Conservation (phyloP, 1,140 invertebrate species). For the Physella acuta region DNA sequence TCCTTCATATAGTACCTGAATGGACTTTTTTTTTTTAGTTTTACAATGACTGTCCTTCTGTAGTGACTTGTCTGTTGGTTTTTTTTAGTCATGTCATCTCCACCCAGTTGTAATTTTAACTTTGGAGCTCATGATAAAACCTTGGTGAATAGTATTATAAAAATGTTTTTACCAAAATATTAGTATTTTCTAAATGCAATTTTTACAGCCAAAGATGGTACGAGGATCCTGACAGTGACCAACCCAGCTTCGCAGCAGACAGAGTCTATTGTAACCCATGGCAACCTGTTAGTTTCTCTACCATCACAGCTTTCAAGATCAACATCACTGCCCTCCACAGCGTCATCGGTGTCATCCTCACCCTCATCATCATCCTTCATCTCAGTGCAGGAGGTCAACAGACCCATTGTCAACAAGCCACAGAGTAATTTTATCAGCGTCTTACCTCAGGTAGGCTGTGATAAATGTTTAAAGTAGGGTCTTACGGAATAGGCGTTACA, state of each 20-base stretch:
- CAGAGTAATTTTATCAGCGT: conserved; percentile 9
- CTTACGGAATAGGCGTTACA: too few relatives aligned
- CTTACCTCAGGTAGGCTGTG: conserved; percentile 7
- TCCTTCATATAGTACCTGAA: too few relatives aligned
- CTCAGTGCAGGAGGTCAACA: conserved; percentile 3
- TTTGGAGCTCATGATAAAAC: too few relatives aligned
- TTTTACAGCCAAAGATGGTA: conserved; percentile 24
- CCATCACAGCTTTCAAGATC: conserved; percentile 15
- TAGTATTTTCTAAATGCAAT: too few relatives aligned
- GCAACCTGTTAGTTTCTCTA: conserved; percentile 12
- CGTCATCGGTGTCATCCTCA: conserved; percentile 1
- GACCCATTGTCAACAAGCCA: background rate
- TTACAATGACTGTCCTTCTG: too few relatives aligned
- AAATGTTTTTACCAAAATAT: too few relatives aligned
- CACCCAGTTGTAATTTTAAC: too few relatives aligned
- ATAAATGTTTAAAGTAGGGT: too few relatives aligned
- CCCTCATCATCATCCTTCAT: background rate
- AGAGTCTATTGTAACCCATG: conserved; percentile 4
- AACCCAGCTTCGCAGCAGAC: conserved; percentile 18
- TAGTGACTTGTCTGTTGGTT: too few relatives aligned
- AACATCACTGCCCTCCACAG: background rate
- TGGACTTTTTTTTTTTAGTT: too few relatives aligned
- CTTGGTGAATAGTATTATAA: too few relatives aligned
- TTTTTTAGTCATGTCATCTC: too few relatives aligned
- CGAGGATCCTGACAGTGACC: conserved; percentile 17